Evolutionary conservation across 2,888 invertebrate species (phyloP).

Genomic region (Mythimna albipuncta): DNA sequence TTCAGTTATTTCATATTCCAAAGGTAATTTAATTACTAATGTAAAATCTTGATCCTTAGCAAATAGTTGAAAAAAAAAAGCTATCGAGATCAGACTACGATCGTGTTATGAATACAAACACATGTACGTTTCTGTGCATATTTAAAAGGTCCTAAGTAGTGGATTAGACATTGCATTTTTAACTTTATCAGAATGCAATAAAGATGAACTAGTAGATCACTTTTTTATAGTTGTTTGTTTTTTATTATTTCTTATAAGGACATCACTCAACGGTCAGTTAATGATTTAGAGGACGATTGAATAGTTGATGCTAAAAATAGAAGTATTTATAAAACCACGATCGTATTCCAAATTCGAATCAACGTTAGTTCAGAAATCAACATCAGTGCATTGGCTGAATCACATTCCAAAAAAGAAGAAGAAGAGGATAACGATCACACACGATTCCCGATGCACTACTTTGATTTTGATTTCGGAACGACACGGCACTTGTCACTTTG

Average conservation of each 20-base stretch:
- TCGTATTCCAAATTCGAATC: conserved; percentile 53
- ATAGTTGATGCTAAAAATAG: neutral
- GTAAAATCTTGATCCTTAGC: conserved; percentile 27
- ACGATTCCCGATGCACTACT: conserved; percentile 72
- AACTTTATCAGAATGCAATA: conserved; percentile 23
- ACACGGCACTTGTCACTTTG: conserved; percentile 84
- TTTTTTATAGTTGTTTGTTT: neutral
- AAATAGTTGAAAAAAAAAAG: conserved; percentile 31
- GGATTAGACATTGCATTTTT: neutral
- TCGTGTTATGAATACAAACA: conserved; percentile 52
- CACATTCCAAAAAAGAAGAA: conserved; percentile 54
- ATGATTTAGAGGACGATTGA: neutral
- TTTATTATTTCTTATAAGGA: neutral
- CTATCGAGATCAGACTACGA: conserved; percentile 55
- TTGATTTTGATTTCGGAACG: conserved; percentile 88
- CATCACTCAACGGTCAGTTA: neutral
- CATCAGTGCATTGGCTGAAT: conserved; percentile 61
- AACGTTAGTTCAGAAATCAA: conserved; percentile 69
- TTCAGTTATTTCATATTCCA: no score
- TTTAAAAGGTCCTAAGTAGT: conserved; percentile 8
- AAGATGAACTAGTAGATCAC: neutral
- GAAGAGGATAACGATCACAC: conserved; percentile 57
- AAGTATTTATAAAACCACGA: conserved; percentile 36
- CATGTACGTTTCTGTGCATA: neutral
- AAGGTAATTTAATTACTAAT: no score